Evolutionary conservation across 1,140 invertebrate species (phyloP), one percentile per base, ranked within the genome.

Genomic region (Thaumatotibia leucotreta): DNA sequence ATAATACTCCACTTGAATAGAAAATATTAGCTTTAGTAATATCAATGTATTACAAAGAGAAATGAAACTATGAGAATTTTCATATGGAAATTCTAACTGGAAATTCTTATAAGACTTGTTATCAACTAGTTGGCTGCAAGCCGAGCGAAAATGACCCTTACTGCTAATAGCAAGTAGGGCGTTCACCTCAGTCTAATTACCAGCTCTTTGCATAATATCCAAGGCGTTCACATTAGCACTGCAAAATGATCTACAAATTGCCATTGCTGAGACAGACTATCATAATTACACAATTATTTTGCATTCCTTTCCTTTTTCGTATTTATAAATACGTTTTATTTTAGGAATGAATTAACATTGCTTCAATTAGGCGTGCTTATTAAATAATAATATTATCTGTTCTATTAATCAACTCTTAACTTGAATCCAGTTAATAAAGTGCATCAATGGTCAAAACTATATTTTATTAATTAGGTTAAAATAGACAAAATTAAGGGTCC

Each of bases 211-310:
- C 76, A 79, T 86, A 84, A 83, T 86, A 82, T 86, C 75, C 80
- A 82, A 58, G 52, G 52, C 52, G 52, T 79, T 77, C 72, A 81
- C 83, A 84, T 86, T 85, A 82, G 76, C 80, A 80, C 75, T 77
- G 75, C 79, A 75, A 81, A 83, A 81, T 82, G 76, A 82, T 82
- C 79, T 80, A 81, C 77, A 83, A 83, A 84, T 85, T 83, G 77
- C 83, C 75, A 64, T 75, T 65, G 67, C 76, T 69, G 69, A 73
- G 70, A 73, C 74, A 73, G 75, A 79, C 70, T 73, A 79, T 71
- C 73, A 79, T 84, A 81, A 88, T 83, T 82, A 82, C 24, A 31
- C 17, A 27, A 58, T 58, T 58, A 27, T 58, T 58, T 58, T 27
- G 52, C 29, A 24, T 58, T 58, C n/a, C 52, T 27, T 27, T 31